Evolutionary conservation across 2,797 vertebrate species (phyloP), one percentile per base, ranked within the genome.

Genomic region (Syndactyla subalaris): DNA sequence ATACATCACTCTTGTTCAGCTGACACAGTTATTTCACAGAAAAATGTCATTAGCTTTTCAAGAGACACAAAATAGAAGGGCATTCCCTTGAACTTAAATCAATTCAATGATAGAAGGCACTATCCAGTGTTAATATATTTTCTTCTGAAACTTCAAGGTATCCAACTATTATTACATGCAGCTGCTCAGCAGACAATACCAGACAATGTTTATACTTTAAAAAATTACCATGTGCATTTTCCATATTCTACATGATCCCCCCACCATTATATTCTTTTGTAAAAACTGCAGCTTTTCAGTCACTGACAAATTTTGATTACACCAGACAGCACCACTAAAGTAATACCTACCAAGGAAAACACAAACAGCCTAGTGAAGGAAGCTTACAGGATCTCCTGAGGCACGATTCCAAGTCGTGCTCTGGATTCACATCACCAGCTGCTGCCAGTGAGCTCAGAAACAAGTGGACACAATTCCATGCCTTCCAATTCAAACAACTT

Each of bases 401-500:
- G 41, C 45, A 52, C 0, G 0, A 15, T 16, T 70, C 68, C 21
- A 63, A 34, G 17, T 34, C 23, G 0, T 3, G 12, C 32, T 52
- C 68, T 63, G 65, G 62, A 59, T 57, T 52, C 80, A 27, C 9
- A 5, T 54, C 23, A 22, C 16, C 2, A 1, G 34, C 52, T 83
- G 43, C 88, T 63, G 32, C 12, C 48, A 30, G 34, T 13, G 55
- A 79, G 43, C 19, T 20, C 51, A 73, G 62, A 24, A 78, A 54
- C 41, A 66, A 84, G 38, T 0, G 0, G 39, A 21, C 9, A n/a
- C 0, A 3, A 61, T 21, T 41, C 41, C 34, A n/a, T 3, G 1
- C 36, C 80, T 76, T 76, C 63, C 0, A 0, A 29, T 6, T 45
- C 55, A 73, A 86, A 59, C 20, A 29, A 9, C 43, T 55, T 36